phyloP scores from a whole-genome alignment of 2,888 invertebrate genomes.

The Trissoscelio sp. region DNA sequence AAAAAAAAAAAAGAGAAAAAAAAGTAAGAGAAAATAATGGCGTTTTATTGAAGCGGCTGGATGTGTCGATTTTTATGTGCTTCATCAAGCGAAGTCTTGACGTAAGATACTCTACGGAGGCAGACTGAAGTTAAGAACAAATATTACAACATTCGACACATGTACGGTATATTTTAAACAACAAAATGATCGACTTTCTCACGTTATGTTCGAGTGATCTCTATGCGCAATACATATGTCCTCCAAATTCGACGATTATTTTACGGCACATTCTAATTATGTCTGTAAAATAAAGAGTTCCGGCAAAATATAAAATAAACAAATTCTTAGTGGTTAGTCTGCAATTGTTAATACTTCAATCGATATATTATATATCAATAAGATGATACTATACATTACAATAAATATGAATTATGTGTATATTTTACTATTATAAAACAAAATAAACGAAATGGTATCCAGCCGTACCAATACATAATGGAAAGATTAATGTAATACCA shows the following conservation, averaged over 20 bases:
- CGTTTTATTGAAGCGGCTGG: conserved; percentile 62
- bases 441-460: conserved; percentile 64
- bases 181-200: conserved; percentile 47
- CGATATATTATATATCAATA: conserved; percentile 77
- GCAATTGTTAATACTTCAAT: conserved; percentile 78
- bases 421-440: conserved; percentile 77
- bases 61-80: conserved; percentile 61
- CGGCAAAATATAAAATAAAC: conserved; percentile 70
- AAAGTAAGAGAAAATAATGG: conserved; percentile 34
- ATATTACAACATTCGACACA: conserved; percentile 47
- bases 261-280: conserved; percentile 62
- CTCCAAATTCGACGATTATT: conserved; percentile 59
- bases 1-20: background rate
- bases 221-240: conserved; percentile 54
- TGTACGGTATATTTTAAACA: conserved; percentile 59
- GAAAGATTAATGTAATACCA: conserved; percentile 68
- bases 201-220: conserved; percentile 50
- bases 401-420: conserved; percentile 79
- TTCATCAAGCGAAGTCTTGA: conserved; percentile 65
- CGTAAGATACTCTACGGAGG: conserved; percentile 66
- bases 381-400: conserved; percentile 74
- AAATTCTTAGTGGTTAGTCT: conserved; percentile 75
- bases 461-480: conserved; percentile 66
- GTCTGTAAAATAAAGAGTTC: conserved; percentile 72
- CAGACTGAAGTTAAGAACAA: conserved; percentile 66